Conservation (phyloP, 2,797 vertebrate genomes). For the Phaenicophaeus curvirostris region DNA sequence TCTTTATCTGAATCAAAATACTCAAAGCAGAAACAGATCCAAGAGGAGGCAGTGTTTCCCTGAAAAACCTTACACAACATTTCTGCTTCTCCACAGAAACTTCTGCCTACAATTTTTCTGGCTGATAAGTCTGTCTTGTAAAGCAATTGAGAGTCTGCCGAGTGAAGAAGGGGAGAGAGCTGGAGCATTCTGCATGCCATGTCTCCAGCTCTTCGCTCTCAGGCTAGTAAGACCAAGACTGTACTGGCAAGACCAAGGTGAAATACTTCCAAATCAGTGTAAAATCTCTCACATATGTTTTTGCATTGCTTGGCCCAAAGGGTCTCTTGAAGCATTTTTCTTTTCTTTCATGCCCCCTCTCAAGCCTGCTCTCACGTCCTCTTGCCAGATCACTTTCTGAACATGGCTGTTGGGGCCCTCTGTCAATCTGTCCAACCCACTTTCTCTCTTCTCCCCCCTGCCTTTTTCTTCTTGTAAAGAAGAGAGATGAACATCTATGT, state of each 20-base stretch:
- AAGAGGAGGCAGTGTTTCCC: background rate
- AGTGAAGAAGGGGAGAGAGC: background rate
- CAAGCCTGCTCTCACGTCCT: background rate
- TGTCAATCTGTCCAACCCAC: constrained; percentile 34
- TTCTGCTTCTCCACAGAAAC: background rate
- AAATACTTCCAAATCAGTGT: background rate
- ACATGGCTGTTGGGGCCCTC: background rate
- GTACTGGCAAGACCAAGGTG: background rate
- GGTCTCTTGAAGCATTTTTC: background rate
- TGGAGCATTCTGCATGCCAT: accelerated
- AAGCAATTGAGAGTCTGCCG: background rate
- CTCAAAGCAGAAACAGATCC: background rate
- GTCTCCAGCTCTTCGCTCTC: background rate
- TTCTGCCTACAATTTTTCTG: background rate
- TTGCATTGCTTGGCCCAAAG: background rate
- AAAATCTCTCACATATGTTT: accelerated
- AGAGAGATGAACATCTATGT: constrained; percentile 58
- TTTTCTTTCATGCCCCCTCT: background rate
- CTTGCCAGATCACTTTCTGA: background rate
- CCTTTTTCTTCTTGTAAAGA: constrained; percentile 13
- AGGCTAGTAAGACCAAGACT: background rate
- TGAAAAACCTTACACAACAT: background rate
- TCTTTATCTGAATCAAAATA: background rate
- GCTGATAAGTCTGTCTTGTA: background rate
- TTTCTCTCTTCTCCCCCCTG: constrained; percentile 25